A percentile compares a stretch with the other conserved stretches of the same genome.
Evolutionary conservation across 2,113 vertebrate genomes (phyloP).

Genomic region (Archocentrus centrarchus): DNA sequence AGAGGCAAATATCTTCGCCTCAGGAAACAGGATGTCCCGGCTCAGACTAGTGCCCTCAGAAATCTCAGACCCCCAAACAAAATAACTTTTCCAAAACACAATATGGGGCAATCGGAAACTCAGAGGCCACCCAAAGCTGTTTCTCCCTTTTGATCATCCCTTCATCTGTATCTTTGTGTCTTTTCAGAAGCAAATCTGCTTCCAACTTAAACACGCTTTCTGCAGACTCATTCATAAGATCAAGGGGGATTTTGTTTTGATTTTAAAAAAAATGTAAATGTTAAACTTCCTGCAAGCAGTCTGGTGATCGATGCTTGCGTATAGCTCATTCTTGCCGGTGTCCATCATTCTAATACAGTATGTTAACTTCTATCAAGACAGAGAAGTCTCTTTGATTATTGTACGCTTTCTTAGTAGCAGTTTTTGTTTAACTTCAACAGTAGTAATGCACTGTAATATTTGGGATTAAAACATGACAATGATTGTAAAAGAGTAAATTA

Average conservation of each 20-base stretch:
- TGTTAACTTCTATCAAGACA: not conserved
- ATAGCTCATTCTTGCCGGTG: not conserved
- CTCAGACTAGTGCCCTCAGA: slow-evolving; percentile 54
- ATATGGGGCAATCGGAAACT: slow-evolving; percentile 58
- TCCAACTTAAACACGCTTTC: slow-evolving; percentile 60
- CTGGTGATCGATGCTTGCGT: not conserved
- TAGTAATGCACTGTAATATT: not conserved
- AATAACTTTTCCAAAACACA: slow-evolving; percentile 62
- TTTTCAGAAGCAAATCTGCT: slow-evolving; percentile 34
- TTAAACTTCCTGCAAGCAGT: slow-evolving; percentile 28
- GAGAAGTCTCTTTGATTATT: not conserved
- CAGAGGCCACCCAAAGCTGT: slow-evolving; percentile 62
- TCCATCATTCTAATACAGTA: not conserved
- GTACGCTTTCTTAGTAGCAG: not conserved
- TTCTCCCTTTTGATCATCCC: slow-evolving; percentile 64
- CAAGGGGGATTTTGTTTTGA: slow-evolving; percentile 21
- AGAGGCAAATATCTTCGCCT: slow-evolving; percentile 57
- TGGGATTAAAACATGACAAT: not conserved
- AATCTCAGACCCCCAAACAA: slow-evolving; percentile 53
- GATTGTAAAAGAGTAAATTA: not conserved
- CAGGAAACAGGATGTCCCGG: slow-evolving; percentile 77
- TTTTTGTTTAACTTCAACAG: not conserved
- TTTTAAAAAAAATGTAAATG: slow-evolving; percentile 20
- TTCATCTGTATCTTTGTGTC: slow-evolving; percentile 29
- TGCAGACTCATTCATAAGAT: slow-evolving; percentile 35